A percentile compares a stretch with the other conserved stretches of the same genome.
Conservation (phyloP, 1,140 invertebrate species). For the Orchesella cincta region DNA sequence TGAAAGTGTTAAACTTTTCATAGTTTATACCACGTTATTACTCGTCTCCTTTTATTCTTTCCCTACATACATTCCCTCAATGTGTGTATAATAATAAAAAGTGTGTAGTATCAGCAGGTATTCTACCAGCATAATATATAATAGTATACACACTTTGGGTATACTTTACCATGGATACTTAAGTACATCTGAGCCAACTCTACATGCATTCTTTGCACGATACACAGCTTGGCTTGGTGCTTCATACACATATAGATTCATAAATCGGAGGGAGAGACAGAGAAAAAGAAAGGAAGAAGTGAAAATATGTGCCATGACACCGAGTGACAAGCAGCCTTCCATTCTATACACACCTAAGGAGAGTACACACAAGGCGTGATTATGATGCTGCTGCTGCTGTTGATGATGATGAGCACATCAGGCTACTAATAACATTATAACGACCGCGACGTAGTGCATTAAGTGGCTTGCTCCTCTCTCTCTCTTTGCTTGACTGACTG, state of each 20-base stretch:
- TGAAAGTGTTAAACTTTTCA: background rate
- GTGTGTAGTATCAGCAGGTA: too few relatives aligned
- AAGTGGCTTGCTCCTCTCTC: slow-evolving; percentile 3
- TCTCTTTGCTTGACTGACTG: background rate
- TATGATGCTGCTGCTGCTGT: background rate
- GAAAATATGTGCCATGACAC: slow-evolving; percentile 39
- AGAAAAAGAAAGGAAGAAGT: slow-evolving; percentile 26
- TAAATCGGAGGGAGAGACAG: too few relatives aligned
- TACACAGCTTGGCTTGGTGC: too few relatives aligned
- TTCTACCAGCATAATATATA: too few relatives aligned
- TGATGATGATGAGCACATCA: slow-evolving; percentile 18
- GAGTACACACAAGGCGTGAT: background rate
- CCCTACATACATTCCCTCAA: too few relatives aligned
- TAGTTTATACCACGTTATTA: background rate
- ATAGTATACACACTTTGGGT: too few relatives aligned
- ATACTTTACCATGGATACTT: too few relatives aligned
- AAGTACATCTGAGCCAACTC: too few relatives aligned
- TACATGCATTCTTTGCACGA: too few relatives aligned
- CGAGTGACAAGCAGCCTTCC: slow-evolving; percentile 29
- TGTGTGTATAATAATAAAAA: too few relatives aligned
- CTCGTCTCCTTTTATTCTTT: too few relatives aligned
- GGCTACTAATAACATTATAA: slow-evolving; percentile 26
- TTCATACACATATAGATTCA: too few relatives aligned
- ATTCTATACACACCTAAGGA: background rate
- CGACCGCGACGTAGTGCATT: slow-evolving; percentile 16